Evolutionary conservation across 2,888 invertebrate species (phyloP).

Genomic region (Aplocera efformata): DNA sequence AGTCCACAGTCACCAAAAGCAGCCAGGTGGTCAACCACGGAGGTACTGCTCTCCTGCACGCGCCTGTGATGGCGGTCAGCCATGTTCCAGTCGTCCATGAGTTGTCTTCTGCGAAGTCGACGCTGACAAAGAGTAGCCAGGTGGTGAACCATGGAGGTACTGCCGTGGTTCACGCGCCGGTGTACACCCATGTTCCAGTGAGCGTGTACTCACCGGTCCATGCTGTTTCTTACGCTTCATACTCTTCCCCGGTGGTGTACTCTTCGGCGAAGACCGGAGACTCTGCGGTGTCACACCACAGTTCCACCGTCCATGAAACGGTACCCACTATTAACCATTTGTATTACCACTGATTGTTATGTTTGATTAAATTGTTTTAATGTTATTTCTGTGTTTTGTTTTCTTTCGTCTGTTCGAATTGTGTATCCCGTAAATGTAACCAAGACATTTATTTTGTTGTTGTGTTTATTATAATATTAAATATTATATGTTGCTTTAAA

Average conservation of each 20-base stretch:
- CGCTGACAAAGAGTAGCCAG: conserved; percentile 44
- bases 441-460: too few species aligned
- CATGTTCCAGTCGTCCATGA: conserved; percentile 32
- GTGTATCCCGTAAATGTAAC: too few species aligned
- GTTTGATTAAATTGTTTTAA: conserved; percentile 26
- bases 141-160: conserved; percentile 49
- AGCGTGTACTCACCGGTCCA: conserved; percentile 2
- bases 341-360: conserved; percentile 45
- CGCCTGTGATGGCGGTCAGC: conserved; percentile 1
- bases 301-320: conserved; percentile 67
- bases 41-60: conserved; percentile 1
- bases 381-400: too few species aligned
- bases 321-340: conserved; percentile 35
- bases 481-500: too few species aligned
- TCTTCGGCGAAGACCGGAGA: conserved; percentile 49
- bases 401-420: too few species aligned
- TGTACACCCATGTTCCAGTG: conserved; percentile 18
- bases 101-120: conserved; percentile 26
- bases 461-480: too few species aligned
- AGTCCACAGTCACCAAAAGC: conserved; percentile 71
- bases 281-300: conserved; percentile 72
- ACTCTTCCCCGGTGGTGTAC: conserved; percentile 39
- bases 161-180: conserved; percentile 32
- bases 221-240: not conserved
- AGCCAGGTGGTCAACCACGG: conserved; percentile 74